A percentile compares a stretch with the other conserved stretches of the same genome.
These are phyloP conservation scores for Scolanthus callimorphus DNA, from an alignment of 92 coral and sea anemone genomes.

Conservation along the genomic window DNA sequence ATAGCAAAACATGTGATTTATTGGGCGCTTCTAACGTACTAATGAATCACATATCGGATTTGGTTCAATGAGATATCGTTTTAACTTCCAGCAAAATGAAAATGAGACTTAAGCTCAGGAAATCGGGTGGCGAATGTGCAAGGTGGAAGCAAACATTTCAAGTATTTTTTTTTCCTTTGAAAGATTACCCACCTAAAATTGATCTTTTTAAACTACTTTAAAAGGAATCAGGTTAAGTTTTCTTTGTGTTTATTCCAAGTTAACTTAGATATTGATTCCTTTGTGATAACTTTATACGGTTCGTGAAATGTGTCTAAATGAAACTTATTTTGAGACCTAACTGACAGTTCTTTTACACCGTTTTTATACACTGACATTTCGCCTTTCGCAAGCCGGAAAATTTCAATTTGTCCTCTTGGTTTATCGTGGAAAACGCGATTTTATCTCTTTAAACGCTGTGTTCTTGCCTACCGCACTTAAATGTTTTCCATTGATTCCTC, in stretches of 20 bases:
- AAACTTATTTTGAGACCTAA: constrained; percentile 7
- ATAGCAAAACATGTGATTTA: not conserved
- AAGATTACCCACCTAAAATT: not conserved
- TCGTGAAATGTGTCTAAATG: constrained; percentile 18
- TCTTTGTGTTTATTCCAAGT: constrained; percentile 27
- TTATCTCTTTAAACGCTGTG: not conserved
- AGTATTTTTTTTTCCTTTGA: not conserved
- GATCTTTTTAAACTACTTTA: constrained; percentile 13
- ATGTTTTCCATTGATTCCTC: not conserved
- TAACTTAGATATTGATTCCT: constrained; percentile 17
- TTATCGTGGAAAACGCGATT: constrained; percentile 5
- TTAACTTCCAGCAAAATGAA: not conserved
- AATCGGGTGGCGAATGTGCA: not conserved
- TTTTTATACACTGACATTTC: not conserved
- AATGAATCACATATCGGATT: not conserved
- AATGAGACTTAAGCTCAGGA: not conserved
- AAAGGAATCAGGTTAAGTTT: constrained; percentile 14
- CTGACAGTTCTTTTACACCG: not conserved
- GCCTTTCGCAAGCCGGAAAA: constrained; percentile 2
- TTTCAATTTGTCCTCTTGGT: constrained; percentile 1
- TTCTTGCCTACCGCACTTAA: not conserved
- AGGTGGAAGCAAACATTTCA: not conserved
- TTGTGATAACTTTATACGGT: constrained; percentile 14
- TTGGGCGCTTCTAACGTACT: not conserved
- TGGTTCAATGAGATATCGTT: not conserved